Percentiles rank a stretch among this genome's conserved stretches.
phyloP scores from a whole-genome alignment of 2,888 invertebrate species.

The Dione juno region DNA sequence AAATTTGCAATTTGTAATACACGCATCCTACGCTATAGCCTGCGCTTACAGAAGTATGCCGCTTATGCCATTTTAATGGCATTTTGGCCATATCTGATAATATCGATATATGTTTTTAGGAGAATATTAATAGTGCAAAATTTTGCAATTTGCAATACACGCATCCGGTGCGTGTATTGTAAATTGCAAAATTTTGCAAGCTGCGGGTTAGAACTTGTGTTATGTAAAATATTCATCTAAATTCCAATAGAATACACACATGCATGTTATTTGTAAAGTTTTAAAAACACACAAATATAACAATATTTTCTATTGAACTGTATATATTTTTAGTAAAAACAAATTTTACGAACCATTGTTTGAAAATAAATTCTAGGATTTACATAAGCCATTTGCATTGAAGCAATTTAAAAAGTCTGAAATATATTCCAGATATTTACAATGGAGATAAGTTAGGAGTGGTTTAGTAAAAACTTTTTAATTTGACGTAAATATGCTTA shows the following conservation, averaged over 20 bases:
- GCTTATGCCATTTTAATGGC: too few species aligned
- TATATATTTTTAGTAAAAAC: not conserved
- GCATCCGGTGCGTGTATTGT: too few species aligned
- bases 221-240: too few species aligned
- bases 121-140: too few species aligned
- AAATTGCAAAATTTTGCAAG: too few species aligned
- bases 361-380: constrained; percentile 26
- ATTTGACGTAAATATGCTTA: not conserved
- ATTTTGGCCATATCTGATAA: too few species aligned
- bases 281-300: not conserved
- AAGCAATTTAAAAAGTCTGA: constrained; percentile 16
- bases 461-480: constrained; percentile 7
- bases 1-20: too few species aligned
- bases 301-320: not conserved
- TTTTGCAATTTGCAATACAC: too few species aligned
- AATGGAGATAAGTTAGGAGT: constrained; percentile 20
- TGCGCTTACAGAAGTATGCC: too few species aligned
- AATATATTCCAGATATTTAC: constrained; percentile 25
- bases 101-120: too few species aligned
- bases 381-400: constrained; percentile 23
- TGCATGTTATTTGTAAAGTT: not conserved
- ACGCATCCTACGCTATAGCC: too few species aligned
- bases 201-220: too few species aligned
- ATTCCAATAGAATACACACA: not conserved
- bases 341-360: constrained; percentile 6